These are phyloP conservation scores for Varanus salvator DNA, from an alignment of 2,113 vertebrate genomes.

Conservation along the genomic window DNA sequence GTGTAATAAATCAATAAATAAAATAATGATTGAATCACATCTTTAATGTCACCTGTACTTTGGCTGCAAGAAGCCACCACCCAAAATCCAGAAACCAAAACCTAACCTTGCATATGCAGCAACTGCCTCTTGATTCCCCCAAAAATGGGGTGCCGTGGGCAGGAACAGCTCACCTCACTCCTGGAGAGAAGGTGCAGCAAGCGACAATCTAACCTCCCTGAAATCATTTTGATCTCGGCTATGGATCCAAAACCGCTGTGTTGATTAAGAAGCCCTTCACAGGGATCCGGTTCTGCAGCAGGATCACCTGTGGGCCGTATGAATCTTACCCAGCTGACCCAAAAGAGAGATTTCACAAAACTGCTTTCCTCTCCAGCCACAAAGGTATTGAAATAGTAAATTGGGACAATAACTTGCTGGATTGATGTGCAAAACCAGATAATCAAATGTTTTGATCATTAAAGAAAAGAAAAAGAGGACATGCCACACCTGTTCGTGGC, in stretches of 20 bases:
- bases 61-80: neutral
- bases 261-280: neutral
- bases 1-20: neutral
- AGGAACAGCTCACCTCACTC: neutral
- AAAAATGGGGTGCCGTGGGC: neutral
- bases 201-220: neutral
- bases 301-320: neutral
- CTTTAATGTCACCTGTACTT: neutral
- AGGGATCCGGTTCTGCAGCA: neutral
- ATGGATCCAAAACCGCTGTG: neutral
- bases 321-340: neutral
- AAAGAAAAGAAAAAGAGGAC: too few species aligned
- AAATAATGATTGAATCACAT: neutral
- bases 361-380: neutral
- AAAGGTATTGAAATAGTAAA: neutral
- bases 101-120: neutral
- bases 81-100: neutral
- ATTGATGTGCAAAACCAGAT: neutral
- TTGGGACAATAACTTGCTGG: fast-evolving
- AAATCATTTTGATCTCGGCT: neutral
- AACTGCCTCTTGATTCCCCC: neutral
- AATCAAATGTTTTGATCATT: neutral
- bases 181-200: neutral
- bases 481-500: neutral
- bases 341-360: neutral